Conservation (phyloP, 53 echinoderm and acorn worm species). For the Holothuria scabra region DNA sequence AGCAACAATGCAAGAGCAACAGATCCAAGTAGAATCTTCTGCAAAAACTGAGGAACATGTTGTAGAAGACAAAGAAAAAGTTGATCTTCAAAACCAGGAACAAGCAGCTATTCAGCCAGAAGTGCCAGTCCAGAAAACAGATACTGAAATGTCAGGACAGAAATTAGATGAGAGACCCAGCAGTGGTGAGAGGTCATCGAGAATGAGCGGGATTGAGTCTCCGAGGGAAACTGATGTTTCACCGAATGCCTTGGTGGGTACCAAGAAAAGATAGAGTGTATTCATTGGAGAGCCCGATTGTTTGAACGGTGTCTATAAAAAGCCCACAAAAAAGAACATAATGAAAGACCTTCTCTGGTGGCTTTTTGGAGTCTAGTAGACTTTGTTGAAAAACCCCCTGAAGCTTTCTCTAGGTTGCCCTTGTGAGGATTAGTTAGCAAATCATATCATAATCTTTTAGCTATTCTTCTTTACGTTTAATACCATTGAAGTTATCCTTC, state of each 20-base stretch:
- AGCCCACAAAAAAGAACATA: too few species aligned
- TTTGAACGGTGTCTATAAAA: too few species aligned
- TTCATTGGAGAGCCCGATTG: too few species aligned
- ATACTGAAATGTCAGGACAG: background rate
- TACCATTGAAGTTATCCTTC: too few species aligned
- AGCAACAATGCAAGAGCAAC: background rate
- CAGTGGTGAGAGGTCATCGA: background rate
- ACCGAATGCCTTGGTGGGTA: slow-evolving; percentile 73
- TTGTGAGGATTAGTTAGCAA: too few species aligned
- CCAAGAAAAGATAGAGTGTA: too few species aligned
- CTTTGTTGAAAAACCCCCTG: too few species aligned
- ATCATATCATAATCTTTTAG: too few species aligned
- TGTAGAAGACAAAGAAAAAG: background rate
- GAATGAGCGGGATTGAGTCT: background rate
- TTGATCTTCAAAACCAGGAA: background rate
- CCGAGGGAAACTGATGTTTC: slow-evolving; percentile 32
- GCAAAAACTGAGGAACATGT: slow-evolving; percentile 1
- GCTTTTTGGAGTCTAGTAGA: too few species aligned
- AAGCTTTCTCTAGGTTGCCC: too few species aligned
- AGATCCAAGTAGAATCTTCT: background rate
- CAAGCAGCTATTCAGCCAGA: background rate
- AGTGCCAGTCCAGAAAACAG: background rate
- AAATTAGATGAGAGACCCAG: background rate
- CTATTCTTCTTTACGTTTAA: too few species aligned
- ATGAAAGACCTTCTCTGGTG: too few species aligned